Conservation (phyloP, 2,113 vertebrate genomes). For the Ceyx cyanopectus region DNA sequence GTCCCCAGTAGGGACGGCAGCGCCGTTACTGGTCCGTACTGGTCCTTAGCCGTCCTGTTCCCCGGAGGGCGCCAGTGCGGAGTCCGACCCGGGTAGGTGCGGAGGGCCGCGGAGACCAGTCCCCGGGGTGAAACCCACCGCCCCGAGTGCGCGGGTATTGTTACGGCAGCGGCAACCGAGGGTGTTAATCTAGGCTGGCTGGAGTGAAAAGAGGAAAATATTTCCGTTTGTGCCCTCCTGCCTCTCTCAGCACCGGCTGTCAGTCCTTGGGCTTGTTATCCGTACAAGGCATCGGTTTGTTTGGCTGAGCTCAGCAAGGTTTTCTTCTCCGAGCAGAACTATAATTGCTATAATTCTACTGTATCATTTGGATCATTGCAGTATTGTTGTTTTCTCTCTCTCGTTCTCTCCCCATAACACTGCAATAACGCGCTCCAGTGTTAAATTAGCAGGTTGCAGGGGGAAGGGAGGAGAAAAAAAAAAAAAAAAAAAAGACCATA, state of each 20-base stretch:
- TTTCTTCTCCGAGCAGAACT: conserved; percentile 83
- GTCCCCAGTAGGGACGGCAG: not conserved
- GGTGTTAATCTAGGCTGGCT: conserved; percentile 72
- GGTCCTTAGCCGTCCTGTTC: too few relatives aligned
- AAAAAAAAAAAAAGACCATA: conserved; percentile 58
- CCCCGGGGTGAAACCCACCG: not conserved
- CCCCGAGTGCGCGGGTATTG: not conserved
- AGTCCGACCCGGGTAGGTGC: not conserved
- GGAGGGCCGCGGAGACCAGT: not conserved
- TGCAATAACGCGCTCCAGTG: conserved; percentile 82
- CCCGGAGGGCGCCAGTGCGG: not conserved
- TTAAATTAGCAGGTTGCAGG: conserved; percentile 81
- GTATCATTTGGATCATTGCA: conserved; percentile 85
- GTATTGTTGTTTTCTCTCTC: conserved; percentile 83
- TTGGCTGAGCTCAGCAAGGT: conserved; percentile 84
- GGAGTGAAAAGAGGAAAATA: conserved; percentile 71
- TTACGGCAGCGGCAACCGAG: conserved; percentile 55
- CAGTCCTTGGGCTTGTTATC: conserved; percentile 76
- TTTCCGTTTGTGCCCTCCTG: conserved; percentile 75
- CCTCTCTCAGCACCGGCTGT: conserved; percentile 80
- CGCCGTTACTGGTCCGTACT: too few relatives aligned
- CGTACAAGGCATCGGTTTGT: conserved; percentile 79
- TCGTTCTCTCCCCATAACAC: conserved; percentile 78
- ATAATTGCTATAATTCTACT: conserved; percentile 85
- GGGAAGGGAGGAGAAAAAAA: not conserved